Conservation (phyloP, 1,140 invertebrate species). For the Camponotus vicinus region DNA sequence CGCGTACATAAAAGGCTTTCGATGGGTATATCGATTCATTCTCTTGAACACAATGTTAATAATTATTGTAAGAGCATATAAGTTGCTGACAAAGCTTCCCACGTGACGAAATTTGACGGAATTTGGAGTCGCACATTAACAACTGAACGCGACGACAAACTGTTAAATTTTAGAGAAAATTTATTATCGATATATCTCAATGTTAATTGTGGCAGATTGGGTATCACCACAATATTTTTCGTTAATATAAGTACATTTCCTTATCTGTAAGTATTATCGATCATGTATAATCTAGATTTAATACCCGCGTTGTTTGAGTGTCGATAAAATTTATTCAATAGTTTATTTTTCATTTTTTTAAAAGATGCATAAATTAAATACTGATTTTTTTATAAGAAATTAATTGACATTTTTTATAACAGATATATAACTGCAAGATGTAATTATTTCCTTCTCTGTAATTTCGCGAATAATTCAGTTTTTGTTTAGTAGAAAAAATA, state of each 20-base stretch:
- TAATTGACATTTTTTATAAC: conserved; percentile 18
- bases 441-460: conserved; percentile 17
- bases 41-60: conserved; percentile 81
- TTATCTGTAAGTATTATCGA: conserved; percentile 62
- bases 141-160: conserved; percentile 43
- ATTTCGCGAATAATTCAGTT: not conserved
- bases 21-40: conserved; percentile 77
- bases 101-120: conserved; percentile 72
- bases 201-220: conserved; percentile 80
- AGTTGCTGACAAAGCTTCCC: conserved; percentile 81
- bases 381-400: not conserved
- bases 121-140: conserved; percentile 35
- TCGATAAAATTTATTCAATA: conserved; percentile 24
- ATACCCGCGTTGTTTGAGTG: conserved; percentile 28
- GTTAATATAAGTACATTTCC: conserved; percentile 50
- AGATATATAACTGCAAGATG: not conserved
- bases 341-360: not conserved
- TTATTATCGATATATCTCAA: conserved; percentile 81
- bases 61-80: conserved; percentile 75
- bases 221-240: conserved; percentile 65
- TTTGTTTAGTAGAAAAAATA: not conserved
- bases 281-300: conserved; percentile 53
- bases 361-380: not conserved
- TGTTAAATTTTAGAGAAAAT: conserved; percentile 72
- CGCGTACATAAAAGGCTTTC: conserved; percentile 74